These are phyloP conservation scores for Nilaparvata lugens DNA, from an alignment of 1,140 invertebrate species.

Conservation along the genomic window DNA sequence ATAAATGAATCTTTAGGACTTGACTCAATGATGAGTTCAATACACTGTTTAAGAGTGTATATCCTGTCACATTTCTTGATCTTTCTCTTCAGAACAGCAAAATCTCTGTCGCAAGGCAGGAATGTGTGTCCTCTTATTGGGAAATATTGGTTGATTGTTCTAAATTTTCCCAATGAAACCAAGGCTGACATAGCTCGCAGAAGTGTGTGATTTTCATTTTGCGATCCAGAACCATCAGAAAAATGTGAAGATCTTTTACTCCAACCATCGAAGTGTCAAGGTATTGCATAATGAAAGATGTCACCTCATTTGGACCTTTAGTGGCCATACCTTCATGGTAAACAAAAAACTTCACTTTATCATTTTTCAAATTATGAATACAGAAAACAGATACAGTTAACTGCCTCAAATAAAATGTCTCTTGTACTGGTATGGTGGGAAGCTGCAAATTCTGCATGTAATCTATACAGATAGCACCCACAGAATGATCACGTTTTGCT, in stretches of 20 bases:
- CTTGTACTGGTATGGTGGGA: constrained; percentile 7
- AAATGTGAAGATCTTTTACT: constrained; percentile 13
- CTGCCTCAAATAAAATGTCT: constrained; percentile 9
- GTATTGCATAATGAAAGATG: background rate
- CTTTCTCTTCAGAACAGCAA: constrained; percentile 23
- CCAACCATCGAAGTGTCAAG: background rate
- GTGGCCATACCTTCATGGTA: background rate
- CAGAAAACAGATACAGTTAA: constrained; percentile 8
- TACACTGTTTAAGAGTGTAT: background rate
- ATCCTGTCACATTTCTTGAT: constrained; percentile 4
- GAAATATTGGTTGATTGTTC: constrained; percentile 23
- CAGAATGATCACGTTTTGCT: background rate
- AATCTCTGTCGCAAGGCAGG: constrained; percentile 28
- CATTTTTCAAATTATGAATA: constrained; percentile 11
- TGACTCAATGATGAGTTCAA: background rate
- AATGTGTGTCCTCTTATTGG: constrained; percentile 27
- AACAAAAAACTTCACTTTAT: constrained; percentile 4
- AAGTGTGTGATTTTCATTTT: constrained; percentile 23
- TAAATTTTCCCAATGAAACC: constrained; percentile 13
- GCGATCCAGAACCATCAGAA: constrained; percentile 17
- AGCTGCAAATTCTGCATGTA: constrained; percentile 9
- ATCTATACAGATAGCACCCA: background rate
- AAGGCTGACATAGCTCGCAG: constrained; percentile 16
- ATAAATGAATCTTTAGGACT: background rate
- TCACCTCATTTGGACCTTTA: background rate